These are phyloP conservation scores for Mizuhopecten yessoensis DNA, from an alignment of 1,140 invertebrate genomes.

Conservation along the genomic window DNA sequence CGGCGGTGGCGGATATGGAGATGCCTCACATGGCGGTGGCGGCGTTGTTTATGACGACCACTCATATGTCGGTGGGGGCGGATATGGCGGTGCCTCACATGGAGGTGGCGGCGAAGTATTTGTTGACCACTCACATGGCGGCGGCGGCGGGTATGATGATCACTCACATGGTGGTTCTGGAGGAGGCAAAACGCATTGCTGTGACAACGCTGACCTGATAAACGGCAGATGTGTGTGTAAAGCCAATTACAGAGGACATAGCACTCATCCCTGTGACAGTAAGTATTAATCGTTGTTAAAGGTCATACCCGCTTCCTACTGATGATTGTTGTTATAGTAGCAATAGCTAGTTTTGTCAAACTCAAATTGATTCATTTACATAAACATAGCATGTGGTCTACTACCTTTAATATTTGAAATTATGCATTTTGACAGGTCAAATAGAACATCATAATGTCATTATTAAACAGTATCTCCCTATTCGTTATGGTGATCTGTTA, in stretches of 20 bases:
- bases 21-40: not conserved
- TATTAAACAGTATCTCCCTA: too few species aligned
- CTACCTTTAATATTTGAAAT: too few species aligned
- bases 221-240: not conserved
- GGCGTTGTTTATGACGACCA: too few species aligned
- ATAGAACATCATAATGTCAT: too few species aligned
- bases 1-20: not conserved
- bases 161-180: not conserved
- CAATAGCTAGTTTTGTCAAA: too few species aligned
- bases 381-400: too few species aligned
- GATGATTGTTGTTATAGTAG: too few species aligned
- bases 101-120: not conserved
- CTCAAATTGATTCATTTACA: too few species aligned
- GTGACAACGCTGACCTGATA: slow-evolving; percentile 5
- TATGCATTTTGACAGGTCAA: too few species aligned
- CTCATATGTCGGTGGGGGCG: not conserved
- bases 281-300: too few species aligned
- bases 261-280: slow-evolving; percentile 3
- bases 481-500: too few species aligned
- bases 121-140: not conserved
- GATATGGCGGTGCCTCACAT: not conserved
- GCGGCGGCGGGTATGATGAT: not conserved
- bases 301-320: too few species aligned
- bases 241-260: not conserved
- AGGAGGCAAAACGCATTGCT: not conserved